Base-by-base conservation (phyloP, 2,113 vertebrate species). In the Hemichromis elongatus region DNA sequence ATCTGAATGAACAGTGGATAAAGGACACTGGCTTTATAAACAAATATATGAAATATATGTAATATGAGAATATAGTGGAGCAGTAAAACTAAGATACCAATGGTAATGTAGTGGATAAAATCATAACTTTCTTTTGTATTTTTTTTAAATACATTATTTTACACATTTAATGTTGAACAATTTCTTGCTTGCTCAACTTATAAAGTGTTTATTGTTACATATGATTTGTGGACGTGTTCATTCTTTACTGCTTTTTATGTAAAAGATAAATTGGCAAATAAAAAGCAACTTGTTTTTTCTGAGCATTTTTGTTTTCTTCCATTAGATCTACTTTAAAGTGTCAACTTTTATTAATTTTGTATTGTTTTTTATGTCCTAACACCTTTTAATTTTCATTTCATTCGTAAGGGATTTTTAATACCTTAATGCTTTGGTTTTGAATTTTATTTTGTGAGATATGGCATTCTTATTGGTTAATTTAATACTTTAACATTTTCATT, bases 211-310 rank as follows among this genome's bases (percentile, higher is more conserved):
- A 70, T 45, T 70, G 26, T 45, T 26, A 13, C 40, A 70, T 13
- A 2, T 70, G 1, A 70, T 45, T 21, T 68, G 35, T 42, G 63
- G n/a, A 68, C n/a, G 13, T 61, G 9, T 61, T 33, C 30, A 1
- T 18, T 1, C 13, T 26, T 45, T 70, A 28, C 40, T 18, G 66
- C 66, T 70, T 70, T 50, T 45, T 70, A 2, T 26, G 21, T 4
- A 70, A 70, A 26, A 45, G 13, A 70, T 45, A 42, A 70, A 70
- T 45, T 26, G 0, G 40, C 13, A 18, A 42, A 26, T 45, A 70
- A 70, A 63, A 70, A 37, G 0, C 0, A 66, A 1, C 11, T 45
- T 0, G 1, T 7, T 37, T 63, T 13, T 0, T 63, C 12, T 42
- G 7, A 42, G n/a, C 35, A 24, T 68, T 68, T 37, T 63, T 8